These are phyloP conservation scores for Holothuria glaberrima DNA, from an alignment of 35 echinoderm and acorn worm genomes.

Conservation along the genomic window DNA sequence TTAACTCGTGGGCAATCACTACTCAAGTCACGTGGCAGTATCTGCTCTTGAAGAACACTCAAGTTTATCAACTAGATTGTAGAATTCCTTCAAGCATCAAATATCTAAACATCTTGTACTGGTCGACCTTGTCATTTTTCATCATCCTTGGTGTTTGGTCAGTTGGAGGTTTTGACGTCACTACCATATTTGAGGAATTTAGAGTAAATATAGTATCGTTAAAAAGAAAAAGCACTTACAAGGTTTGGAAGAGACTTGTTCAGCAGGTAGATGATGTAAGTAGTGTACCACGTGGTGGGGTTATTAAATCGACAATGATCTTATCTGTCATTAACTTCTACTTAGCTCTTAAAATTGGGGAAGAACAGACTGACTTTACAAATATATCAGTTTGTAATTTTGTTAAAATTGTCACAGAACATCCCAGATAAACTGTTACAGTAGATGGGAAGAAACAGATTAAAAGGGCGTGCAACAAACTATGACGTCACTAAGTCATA, in stretches of 20 bases:
- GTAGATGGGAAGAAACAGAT: too few relatives aligned
- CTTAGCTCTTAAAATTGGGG: neutral
- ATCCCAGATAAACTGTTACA: too few relatives aligned
- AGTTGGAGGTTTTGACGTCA: neutral
- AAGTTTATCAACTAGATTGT: neutral
- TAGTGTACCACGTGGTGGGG: neutral
- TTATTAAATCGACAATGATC: slow-evolving; percentile 20
- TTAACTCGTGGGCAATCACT: slow-evolving; percentile 1
- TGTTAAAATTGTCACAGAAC: too few relatives aligned
- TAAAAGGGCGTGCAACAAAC: too few relatives aligned
- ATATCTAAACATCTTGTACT: neutral
- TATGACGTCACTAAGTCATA: too few relatives aligned
- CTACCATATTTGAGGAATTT: slow-evolving; percentile 16
- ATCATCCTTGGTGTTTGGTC: neutral
- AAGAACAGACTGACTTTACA: too few relatives aligned
- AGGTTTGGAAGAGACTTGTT: neutral
- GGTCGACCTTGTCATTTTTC: slow-evolving; percentile 9
- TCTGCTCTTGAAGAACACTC: neutral
- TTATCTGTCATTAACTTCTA: slow-evolving; percentile 9
- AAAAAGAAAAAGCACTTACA: neutral
- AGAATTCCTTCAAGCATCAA: neutral
- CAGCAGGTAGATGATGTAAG: neutral
- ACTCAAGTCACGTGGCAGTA: slow-evolving; percentile 13
- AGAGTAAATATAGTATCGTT: neutral
- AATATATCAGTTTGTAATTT: too few relatives aligned